Conservation (phyloP, 2,113 vertebrate species). For the Cacatua alba region DNA sequence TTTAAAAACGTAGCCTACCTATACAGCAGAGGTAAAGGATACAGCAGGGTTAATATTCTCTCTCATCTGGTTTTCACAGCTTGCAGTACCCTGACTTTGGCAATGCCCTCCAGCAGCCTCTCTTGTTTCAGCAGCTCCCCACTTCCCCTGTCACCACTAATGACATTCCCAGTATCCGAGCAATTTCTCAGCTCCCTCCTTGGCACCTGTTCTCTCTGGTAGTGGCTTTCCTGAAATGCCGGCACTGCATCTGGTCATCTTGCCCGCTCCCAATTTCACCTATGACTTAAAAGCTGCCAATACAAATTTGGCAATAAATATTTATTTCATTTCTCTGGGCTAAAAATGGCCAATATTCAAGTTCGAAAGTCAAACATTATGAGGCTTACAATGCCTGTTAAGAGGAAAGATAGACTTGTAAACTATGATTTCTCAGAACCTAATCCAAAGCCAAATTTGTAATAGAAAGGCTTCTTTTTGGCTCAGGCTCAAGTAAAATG, state of each 20-base stretch:
- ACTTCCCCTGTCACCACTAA: not conserved
- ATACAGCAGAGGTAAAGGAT: not conserved
- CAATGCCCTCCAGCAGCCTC: not conserved
- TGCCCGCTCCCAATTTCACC: not conserved
- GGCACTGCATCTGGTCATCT: not conserved
- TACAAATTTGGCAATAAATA: slow-evolving; percentile 63
- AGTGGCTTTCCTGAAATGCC: not conserved
- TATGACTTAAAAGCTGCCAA: slow-evolving; percentile 42
- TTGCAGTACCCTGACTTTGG: not conserved
- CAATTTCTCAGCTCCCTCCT: not conserved
- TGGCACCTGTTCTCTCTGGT: not conserved
- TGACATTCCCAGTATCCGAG: not conserved
- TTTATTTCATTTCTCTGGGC: slow-evolving; percentile 26
- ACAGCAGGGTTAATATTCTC: not conserved
- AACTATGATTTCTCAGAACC: not conserved
- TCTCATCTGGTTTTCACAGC: not conserved
- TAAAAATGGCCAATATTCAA: slow-evolving; percentile 55
- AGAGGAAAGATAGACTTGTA: not conserved
- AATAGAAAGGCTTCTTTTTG: not conserved
- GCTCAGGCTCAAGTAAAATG: not conserved
- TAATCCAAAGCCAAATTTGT: not conserved
- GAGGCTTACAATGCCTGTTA: slow-evolving; percentile 14
- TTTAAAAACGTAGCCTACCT: not conserved
- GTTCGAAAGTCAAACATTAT: slow-evolving; percentile 63
- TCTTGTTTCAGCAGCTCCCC: not conserved